These are phyloP conservation scores for Nyctereutes procyonoides DNA, from an alignment of 2,113 vertebrate species.

Conservation along the genomic window DNA sequence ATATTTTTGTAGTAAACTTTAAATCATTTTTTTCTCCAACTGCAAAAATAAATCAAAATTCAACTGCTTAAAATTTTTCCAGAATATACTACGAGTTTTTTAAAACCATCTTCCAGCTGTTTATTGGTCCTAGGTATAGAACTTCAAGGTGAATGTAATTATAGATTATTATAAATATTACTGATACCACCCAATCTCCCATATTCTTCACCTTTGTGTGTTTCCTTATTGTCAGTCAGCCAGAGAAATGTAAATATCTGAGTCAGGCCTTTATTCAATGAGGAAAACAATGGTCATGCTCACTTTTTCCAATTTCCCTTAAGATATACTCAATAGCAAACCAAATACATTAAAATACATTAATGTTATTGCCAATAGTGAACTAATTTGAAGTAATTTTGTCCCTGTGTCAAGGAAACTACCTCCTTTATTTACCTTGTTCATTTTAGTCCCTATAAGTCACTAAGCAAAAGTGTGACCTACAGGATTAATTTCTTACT, in stretches of 20 bases:
- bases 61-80: neutral
- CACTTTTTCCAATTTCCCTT: neutral
- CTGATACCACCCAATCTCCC: neutral
- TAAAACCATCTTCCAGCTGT: neutral
- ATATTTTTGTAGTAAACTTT: neutral
- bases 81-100: neutral
- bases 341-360: neutral
- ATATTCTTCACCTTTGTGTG: neutral
- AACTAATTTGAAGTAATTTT: neutral
- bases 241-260: neutral
- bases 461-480: neutral
- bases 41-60: neutral
- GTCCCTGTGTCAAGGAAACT: neutral
- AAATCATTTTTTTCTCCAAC: neutral
- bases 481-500: neutral
- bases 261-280: neutral
- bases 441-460: neutral
- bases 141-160: neutral
- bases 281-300: neutral
- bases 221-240: neutral
- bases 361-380: neutral
- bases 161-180: neutral
- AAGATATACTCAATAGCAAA: neutral
- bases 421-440: neutral
- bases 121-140: neutral